phyloP scores from a whole-genome alignment of 23 tunicate genomes.

The Oikopleura vanhoeffeni region DNA sequence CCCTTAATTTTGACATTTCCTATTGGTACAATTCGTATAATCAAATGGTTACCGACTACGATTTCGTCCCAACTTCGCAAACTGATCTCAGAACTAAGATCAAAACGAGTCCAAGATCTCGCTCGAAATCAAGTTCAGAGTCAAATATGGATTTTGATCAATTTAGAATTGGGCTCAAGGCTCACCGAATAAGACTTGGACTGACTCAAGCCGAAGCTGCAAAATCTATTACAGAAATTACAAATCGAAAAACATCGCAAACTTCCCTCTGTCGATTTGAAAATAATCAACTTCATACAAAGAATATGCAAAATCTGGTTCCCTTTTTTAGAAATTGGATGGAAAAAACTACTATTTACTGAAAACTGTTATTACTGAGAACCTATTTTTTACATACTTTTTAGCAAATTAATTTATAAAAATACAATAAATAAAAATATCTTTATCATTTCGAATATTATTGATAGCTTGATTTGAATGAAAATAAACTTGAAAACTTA shows the following conservation, averaged over 20 bases:
- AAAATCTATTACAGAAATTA: background rate
- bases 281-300: background rate
- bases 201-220: conserved; percentile 11
- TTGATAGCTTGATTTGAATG: too few relatives aligned
- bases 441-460: too few relatives aligned
- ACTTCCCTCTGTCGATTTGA: conserved; percentile 10
- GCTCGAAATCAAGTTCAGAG: background rate
- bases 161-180: background rate
- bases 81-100: too few relatives aligned
- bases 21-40: background rate
- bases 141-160: background rate
- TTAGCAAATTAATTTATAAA: too few relatives aligned
- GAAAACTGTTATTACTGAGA: too few relatives aligned
- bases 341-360: too few relatives aligned
- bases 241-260: background rate
- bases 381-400: too few relatives aligned
- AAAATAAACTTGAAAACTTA: too few relatives aligned
- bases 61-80: too few relatives aligned
- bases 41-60: background rate
- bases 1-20: background rate
- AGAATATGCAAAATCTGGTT: background rate
- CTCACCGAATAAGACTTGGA: background rate
- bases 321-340: background rate
- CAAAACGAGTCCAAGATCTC: background rate
- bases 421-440: too few relatives aligned